phyloP scores from a whole-genome alignment of 2,113 vertebrate species.

The Ictidomys tridecemlineatus region DNA sequence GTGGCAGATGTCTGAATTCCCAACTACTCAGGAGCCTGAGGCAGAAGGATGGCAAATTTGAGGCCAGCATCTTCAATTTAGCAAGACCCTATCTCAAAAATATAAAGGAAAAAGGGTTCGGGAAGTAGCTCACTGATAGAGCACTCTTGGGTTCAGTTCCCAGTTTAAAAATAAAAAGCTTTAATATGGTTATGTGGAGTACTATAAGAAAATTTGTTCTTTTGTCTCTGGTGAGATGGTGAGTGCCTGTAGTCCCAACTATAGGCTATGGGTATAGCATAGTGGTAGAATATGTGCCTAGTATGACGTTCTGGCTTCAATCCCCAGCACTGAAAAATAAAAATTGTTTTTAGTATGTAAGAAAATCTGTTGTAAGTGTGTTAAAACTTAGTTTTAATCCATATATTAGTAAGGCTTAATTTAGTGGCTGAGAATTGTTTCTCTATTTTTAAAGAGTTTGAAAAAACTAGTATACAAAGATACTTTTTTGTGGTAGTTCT shows the following conservation, averaged over 20 bases:
- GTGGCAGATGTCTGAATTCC: neutral
- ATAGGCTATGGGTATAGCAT: too few species aligned
- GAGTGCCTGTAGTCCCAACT: too few species aligned
- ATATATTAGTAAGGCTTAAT: constrained; percentile 15
- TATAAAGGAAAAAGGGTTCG: neutral
- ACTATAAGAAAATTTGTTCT: too few species aligned
- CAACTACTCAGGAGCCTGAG: neutral
- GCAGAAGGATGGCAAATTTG: neutral
- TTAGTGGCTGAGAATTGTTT: constrained; percentile 1
- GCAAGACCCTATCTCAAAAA: neutral
- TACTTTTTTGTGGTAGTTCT: neutral
- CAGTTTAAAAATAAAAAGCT: neutral
- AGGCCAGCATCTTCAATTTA: neutral
- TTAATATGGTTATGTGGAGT: too few species aligned
- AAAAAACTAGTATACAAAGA: neutral
- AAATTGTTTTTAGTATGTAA: too few species aligned
- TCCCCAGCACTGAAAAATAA: too few species aligned
- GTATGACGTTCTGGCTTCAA: too few species aligned
- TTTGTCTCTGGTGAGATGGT: too few species aligned
- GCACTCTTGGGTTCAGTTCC: neutral
- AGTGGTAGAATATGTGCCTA: too few species aligned
- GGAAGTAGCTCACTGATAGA: neutral
- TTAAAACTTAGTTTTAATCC: neutral
- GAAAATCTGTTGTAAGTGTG: neutral
- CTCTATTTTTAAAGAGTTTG: constrained; percentile 12